Conservation (phyloP, 2,797 vertebrate genomes). For the Hapalemur alaotrensis region DNA sequence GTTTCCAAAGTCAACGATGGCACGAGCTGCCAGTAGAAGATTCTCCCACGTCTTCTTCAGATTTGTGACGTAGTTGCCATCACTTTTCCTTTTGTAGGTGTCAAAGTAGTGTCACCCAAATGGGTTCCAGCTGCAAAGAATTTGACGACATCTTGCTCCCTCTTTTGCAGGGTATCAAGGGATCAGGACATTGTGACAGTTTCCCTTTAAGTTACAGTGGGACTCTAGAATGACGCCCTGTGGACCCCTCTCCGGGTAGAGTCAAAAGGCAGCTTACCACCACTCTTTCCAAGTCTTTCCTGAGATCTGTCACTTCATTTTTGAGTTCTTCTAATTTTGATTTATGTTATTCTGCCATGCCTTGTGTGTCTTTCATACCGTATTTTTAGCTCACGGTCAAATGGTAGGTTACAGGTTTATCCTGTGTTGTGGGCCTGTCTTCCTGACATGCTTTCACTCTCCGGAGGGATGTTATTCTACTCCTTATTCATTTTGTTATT, state of each 20-base stretch:
- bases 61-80: background rate
- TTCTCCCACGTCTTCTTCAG: background rate
- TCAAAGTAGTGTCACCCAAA: background rate
- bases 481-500: background rate
- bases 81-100: background rate
- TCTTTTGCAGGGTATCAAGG: background rate
- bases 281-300: background rate
- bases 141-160: background rate
- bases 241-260: background rate
- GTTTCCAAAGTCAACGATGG: background rate
- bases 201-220: background rate
- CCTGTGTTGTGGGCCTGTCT: background rate
- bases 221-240: background rate
- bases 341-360: background rate
- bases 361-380: background rate
- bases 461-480: background rate
- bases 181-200: background rate
- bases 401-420: background rate
- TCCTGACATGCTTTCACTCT: background rate
- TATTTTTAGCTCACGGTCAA: background rate
- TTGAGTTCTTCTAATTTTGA: background rate
- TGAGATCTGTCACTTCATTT: background rate
- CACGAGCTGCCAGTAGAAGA: background rate
- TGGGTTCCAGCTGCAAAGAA: background rate
- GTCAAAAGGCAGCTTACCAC: background rate